Base-by-base conservation (phyloP, 1,140 invertebrate species). In the Zaprionus ghesquierei region DNA sequence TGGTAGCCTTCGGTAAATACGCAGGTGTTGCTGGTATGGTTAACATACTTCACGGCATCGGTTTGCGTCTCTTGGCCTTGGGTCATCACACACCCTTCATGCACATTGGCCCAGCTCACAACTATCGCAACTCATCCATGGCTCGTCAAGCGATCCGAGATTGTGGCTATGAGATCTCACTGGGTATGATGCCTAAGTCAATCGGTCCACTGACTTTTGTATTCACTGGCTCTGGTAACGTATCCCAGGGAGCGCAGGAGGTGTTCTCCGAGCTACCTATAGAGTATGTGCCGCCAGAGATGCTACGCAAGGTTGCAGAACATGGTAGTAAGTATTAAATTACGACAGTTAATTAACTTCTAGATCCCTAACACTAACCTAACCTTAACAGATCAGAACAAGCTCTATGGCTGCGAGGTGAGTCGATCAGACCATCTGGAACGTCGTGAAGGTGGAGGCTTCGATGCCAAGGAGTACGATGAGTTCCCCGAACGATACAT, bases 1-100 rank as follows among this genome's bases (percentile, higher is more conserved):
- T 99, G 12, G 99, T 99, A 5, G 99, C 99, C 3, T 99, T 99
- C 93, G 99, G 99, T 0, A 99, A 99, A 92, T 99, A 99, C 93
- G 99, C 99, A 0, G 91, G 99, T 2, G 97, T 99, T 2, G 98
- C 98, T 18, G 99, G 99, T 2, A 99, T 99, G 96, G 97, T 99
- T 25, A 99, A 99, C 90, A 99, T 99, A 76, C 93, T 99, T 1
- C 98, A 99, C 90, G 99, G 99, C 3, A 92, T 99, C 10, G 99
- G 99, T 3, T 93, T 99, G 1, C 93, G 99, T 46, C 93, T 99
- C 0, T 92, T 99, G 31, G 99, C 99, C 0, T 91, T 99, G 3
- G 99, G 99, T 2, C 98, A 99, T 93, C 98, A 99, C 89, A 99
- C 99, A 0, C 99, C 99, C 0, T 99, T 99, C 90, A 99, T 99